Conservation (phyloP, 2,797 vertebrate species). For the Emydoidea blandingii region DNA sequence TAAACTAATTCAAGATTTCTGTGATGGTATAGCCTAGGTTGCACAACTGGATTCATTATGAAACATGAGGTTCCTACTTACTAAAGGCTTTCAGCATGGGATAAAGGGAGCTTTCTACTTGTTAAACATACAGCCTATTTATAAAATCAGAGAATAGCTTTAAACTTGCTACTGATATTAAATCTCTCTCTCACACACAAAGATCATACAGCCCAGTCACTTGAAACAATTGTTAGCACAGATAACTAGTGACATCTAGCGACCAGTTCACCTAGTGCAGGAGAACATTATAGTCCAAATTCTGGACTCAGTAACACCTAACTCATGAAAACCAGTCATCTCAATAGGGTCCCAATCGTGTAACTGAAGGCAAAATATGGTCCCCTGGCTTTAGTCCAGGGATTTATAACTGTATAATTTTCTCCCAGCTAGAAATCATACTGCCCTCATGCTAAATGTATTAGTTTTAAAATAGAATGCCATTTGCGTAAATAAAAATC, state of each 20-base stretch:
- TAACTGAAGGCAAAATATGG: background rate
- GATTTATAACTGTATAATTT: background rate
- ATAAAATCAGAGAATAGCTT: background rate
- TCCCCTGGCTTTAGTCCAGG: accelerated
- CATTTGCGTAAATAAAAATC: background rate
- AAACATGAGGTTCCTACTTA: background rate
- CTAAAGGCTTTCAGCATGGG: background rate
- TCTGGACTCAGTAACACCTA: background rate
- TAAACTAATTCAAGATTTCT: background rate
- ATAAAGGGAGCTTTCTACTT: background rate
- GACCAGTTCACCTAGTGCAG: constrained; percentile 57
- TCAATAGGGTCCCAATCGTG: background rate
- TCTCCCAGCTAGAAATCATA: background rate
- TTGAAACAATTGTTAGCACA: background rate
- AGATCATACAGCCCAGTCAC: background rate
- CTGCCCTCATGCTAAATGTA: accelerated
- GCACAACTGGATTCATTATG: accelerated
- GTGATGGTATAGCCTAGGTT: accelerated
- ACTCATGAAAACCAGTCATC: accelerated
- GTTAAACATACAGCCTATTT: background rate
- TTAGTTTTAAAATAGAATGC: background rate
- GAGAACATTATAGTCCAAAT: background rate
- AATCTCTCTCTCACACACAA: background rate
- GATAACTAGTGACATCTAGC: constrained; percentile 77
- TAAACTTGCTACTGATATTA: accelerated